A percentile compares a stretch with the other conserved stretches of the same genome.
Conservation (phyloP, 2,797 vertebrate species). For the Prunella strophiata region DNA sequence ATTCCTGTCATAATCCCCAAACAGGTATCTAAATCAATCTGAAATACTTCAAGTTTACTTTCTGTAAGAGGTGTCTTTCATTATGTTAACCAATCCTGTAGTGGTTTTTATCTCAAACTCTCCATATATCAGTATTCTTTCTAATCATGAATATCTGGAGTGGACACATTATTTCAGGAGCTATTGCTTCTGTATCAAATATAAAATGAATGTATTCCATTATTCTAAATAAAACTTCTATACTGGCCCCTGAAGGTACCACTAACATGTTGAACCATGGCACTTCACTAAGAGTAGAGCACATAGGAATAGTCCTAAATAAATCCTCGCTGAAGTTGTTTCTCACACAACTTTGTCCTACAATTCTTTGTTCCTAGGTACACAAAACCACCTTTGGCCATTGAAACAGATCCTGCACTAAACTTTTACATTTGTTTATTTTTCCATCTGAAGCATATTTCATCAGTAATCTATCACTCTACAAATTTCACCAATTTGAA, state of each 20-base stretch:
- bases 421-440: neutral
- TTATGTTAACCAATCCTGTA: neutral
- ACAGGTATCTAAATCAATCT: neutral
- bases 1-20: neutral
- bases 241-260: neutral
- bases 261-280: neutral
- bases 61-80: neutral
- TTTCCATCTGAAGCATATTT: neutral
- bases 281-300: neutral
- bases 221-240: neutral
- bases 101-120: neutral
- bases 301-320: neutral
- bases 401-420: neutral
- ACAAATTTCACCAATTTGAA: neutral
- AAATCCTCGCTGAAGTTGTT: neutral
- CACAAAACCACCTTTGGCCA: neutral
- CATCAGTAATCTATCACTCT: neutral
- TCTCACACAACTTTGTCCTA: neutral
- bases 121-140: neutral
- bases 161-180: neutral
- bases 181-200: neutral
- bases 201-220: neutral
- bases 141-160: neutral
- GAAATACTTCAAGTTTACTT: neutral
- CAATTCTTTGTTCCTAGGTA: neutral